These are phyloP conservation scores for Epistrophella euchroma DNA, from an alignment of 2,888 invertebrate species.

Conservation along the genomic window DNA sequence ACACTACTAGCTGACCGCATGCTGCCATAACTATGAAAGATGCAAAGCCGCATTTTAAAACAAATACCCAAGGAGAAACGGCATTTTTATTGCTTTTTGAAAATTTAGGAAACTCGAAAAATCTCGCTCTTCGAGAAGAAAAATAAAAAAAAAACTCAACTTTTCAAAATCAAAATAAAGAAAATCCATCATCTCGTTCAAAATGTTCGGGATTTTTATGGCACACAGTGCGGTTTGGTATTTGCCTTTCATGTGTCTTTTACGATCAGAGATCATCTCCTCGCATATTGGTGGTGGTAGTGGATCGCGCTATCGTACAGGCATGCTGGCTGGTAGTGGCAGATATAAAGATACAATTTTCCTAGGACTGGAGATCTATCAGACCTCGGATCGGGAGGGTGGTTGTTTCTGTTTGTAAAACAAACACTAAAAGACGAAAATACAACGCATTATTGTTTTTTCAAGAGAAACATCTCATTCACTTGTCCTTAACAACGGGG, in stretches of 20 bases:
- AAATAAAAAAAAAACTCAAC: conserved; percentile 23
- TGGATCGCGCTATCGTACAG: conserved; percentile 25
- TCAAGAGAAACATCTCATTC: conserved; percentile 74
- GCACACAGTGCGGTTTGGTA: conserved; percentile 70
- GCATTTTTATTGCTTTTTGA: conserved; percentile 73
- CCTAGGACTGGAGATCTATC: conserved; percentile 14
- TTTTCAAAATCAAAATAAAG: conserved; percentile 25
- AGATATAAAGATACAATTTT: conserved; percentile 5
- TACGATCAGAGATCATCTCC: conserved; percentile 66
- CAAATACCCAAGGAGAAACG: conserved; percentile 67
- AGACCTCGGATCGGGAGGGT: conserved; percentile 65
- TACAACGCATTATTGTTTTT: conserved; percentile 75
- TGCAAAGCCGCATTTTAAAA: conserved; percentile 77
- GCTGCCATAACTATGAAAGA: conserved; percentile 78
- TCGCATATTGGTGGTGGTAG: conserved; percentile 39
- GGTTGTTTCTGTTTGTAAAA: conserved; percentile 78
- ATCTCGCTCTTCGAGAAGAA: conserved; percentile 32
- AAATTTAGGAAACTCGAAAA: conserved; percentile 44
- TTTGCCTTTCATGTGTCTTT: conserved; percentile 75
- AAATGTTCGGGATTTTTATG: conserved; percentile 69
- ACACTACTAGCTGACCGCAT: conserved; percentile 77
- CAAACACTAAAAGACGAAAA: conserved; percentile 75
- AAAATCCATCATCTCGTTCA: conserved; percentile 66
- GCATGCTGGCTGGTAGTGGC: conserved; percentile 14
- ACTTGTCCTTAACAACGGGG: conserved; percentile 38